These are phyloP conservation scores for Euspilapteryx auroguttella DNA, from an alignment of 2,888 invertebrate genomes.

Conservation along the genomic window DNA sequence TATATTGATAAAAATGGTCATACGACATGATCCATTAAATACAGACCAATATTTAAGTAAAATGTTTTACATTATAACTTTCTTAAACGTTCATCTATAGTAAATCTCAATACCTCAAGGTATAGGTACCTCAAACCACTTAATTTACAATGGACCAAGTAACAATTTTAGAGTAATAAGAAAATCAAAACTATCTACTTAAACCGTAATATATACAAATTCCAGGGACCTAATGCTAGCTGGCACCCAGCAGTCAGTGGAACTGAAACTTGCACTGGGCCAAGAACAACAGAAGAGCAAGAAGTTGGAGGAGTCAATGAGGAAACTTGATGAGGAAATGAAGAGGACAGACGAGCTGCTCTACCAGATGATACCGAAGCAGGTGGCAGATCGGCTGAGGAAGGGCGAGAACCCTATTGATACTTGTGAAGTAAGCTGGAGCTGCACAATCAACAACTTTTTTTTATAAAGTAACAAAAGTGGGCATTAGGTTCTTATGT, in stretches of 20 bases:
- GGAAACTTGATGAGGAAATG: constrained; percentile 94
- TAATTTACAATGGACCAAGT: too few species aligned
- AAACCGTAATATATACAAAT: constrained; percentile 6
- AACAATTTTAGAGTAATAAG: too few species aligned
- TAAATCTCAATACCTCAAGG: too few species aligned
- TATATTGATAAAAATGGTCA: too few species aligned
- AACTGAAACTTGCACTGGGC: constrained; percentile 91
- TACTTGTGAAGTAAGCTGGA: constrained; percentile 93
- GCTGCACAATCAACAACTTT: neutral
- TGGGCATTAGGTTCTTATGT: too few species aligned
- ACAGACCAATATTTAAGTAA: too few species aligned
- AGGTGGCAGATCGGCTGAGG: constrained; percentile 90
- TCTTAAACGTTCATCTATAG: too few species aligned
- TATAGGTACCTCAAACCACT: too few species aligned
- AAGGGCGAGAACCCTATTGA: constrained; percentile 95
- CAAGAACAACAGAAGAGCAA: constrained; percentile 97
- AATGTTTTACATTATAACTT: too few species aligned
- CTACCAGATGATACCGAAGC: constrained; percentile 99
- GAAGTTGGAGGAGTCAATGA: constrained; percentile 95
- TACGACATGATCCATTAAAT: too few species aligned
- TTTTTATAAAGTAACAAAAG: neutral
- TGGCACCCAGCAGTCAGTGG: constrained; percentile 96
- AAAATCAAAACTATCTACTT: neutral
- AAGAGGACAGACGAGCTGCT: constrained; percentile 91
- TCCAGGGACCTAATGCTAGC: constrained; percentile 91